Conservation (phyloP, 2,888 invertebrate species). For the Lasiommata megera region DNA sequence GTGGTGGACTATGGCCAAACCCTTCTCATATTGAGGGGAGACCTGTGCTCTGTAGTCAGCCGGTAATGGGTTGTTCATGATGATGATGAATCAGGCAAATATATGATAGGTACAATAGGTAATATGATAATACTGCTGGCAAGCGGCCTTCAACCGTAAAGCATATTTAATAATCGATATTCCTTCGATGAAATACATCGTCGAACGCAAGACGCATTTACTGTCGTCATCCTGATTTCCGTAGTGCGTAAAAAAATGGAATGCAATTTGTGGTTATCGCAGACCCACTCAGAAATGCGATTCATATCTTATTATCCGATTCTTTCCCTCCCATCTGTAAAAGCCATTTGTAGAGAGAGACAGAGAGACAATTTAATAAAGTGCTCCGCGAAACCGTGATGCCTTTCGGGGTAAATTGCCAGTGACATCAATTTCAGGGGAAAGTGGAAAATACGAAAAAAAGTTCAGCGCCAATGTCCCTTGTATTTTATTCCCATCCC, state of each 20-base stretch:
- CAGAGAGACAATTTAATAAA: not conserved
- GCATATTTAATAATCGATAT: no score
- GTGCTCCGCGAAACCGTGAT: not conserved
- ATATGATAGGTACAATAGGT: no score
- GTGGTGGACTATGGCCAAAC: no score
- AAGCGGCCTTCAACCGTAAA: no score
- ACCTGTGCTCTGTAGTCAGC: no score
- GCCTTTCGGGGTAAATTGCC: conserved; percentile 2
- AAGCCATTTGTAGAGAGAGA: not conserved
- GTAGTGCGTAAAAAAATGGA: not conserved
- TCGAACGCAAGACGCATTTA: no score
- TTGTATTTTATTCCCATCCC: not conserved
- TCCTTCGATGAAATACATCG: no score
- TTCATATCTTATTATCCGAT: not conserved
- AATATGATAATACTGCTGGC: no score
- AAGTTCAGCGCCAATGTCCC: not conserved
- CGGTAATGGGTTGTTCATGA: no score
- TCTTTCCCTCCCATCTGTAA: not conserved
- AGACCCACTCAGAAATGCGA: not conserved
- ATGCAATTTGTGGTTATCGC: not conserved
- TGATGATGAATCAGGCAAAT: no score
- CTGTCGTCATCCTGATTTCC: no score
- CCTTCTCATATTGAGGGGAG: no score
- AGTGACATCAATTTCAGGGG: conserved; percentile 5
- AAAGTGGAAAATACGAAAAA: not conserved